phyloP scores from a whole-genome alignment of 2,113 vertebrate genomes.

The Hippolais icterina region DNA sequence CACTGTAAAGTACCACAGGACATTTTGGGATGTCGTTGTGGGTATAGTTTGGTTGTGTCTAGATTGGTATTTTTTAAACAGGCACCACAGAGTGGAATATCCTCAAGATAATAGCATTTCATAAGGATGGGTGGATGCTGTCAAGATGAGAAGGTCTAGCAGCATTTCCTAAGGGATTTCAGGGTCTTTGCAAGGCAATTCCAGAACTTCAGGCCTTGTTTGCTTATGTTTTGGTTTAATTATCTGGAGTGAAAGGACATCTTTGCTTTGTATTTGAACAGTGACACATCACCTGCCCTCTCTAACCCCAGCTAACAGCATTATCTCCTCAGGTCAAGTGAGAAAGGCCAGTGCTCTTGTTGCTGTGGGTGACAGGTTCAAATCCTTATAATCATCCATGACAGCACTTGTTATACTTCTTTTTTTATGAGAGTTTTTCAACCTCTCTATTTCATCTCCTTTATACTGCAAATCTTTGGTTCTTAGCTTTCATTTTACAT shows the following conservation, averaged over 20 bases:
- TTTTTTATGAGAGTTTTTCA: neutral
- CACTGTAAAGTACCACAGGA: neutral
- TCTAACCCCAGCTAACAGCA: constrained; percentile 29
- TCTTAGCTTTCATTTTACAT: neutral
- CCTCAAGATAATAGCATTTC: neutral
- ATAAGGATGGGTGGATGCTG: neutral
- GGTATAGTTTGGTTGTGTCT: neutral
- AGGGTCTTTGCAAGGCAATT: neutral
- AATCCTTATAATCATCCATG: constrained; percentile 44
- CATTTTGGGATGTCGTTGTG: neutral
- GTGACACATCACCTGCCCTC: neutral
- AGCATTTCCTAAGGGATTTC: constrained; percentile 4
- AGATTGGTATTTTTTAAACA: neutral
- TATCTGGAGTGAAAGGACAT: constrained; percentile 36
- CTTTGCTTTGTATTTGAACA: constrained; percentile 44
- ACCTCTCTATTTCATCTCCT: neutral
- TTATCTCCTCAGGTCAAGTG: constrained; percentile 39
- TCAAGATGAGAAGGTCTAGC: neutral
- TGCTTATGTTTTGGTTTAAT: constrained; percentile 31
- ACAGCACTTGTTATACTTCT: neutral
- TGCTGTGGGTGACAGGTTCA: constrained; percentile 46
- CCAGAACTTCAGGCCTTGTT: constrained; percentile 9
- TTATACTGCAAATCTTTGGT: neutral
- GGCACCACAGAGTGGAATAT: neutral
- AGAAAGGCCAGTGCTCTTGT: constrained; percentile 19